A percentile compares a stretch with the other conserved stretches of the same genome.
phyloP scores from a whole-genome alignment of 1,140 invertebrate genomes.

The Neuroterus valhalla region DNA sequence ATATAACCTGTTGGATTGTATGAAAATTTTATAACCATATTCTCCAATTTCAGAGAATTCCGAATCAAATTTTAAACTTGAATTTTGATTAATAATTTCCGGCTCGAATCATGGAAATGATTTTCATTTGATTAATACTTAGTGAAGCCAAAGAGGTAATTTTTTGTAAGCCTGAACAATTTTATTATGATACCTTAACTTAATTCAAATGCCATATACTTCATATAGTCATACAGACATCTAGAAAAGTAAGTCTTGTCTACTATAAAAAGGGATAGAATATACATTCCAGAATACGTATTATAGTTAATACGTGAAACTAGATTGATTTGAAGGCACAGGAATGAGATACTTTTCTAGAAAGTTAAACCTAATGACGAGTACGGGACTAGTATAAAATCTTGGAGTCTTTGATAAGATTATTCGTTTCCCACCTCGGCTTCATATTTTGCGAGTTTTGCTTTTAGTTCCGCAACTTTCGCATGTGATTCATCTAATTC shows the following conservation, averaged over 20 bases:
- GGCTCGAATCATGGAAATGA: too few species aligned
- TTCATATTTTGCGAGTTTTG: conserved; percentile 73
- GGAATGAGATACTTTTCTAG: conserved; percentile 35
- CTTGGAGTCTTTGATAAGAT: conserved; percentile 33
- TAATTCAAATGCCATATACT: background rate
- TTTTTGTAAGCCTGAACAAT: too few species aligned
- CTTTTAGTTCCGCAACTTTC: conserved; percentile 77
- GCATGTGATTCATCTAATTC: conserved; percentile 77
- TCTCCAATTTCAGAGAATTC: too few species aligned
- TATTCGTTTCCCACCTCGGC: conserved; percentile 54
- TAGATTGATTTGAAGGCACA: conserved; percentile 49
- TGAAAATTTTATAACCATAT: too few species aligned
- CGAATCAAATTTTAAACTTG: too few species aligned
- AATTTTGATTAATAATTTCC: too few species aligned
- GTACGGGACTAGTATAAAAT: conserved; percentile 57
- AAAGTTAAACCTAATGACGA: conserved; percentile 38
- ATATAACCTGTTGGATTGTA: too few species aligned
- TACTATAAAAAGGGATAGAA: background rate
- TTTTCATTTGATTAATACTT: too few species aligned
- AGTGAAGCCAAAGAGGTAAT: too few species aligned
- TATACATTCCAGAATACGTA: conserved; percentile 25
- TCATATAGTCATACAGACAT: background rate
- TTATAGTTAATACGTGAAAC: conserved; percentile 10
- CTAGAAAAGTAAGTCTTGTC: background rate
- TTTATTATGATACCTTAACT: too few species aligned